Evolutionary conservation across 1,140 invertebrate genomes (phyloP).

Genomic region (Heterodera schachtii): DNA sequence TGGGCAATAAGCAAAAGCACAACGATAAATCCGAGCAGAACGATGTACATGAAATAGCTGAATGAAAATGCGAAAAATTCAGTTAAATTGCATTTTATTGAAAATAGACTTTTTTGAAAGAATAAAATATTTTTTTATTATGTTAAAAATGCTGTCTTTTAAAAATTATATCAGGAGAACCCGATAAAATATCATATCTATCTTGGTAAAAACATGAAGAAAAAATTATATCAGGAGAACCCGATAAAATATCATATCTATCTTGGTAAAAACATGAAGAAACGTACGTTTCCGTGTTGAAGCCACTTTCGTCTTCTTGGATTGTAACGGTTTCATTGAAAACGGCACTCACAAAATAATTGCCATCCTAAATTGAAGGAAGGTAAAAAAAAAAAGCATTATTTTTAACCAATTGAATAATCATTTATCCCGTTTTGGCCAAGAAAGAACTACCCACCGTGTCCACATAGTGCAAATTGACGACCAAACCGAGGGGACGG

Average conservation of each 20-base stretch:
- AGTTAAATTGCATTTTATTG: neutral
- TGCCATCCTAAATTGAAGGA: conserved; percentile 71
- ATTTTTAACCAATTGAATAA: neutral
- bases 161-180: no score
- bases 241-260: no score
- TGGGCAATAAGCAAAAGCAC: conserved; percentile 85
- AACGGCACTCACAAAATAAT: conserved; percentile 81
- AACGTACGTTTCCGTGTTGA: conserved; percentile 87
- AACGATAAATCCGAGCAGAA: conserved; percentile 84
- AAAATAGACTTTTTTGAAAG: neutral
- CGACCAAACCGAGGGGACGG: conserved; percentile 88
- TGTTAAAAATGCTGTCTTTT: no score
- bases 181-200: no score
- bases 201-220: neutral
- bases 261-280: neutral
- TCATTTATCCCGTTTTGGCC: neutral
- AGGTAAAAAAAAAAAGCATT: conserved; percentile 14
- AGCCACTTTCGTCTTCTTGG: conserved; percentile 89
- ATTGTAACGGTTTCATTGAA: conserved; percentile 99
- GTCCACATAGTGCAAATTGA: conserved; percentile 91
- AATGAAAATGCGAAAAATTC: conserved; percentile 4
- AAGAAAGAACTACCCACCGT: conserved; percentile 61
- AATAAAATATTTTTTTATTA: no score
- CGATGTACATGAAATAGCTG: conserved; percentile 86
- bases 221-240: no score